These are phyloP conservation scores for Salvelinus namaycush DNA, from an alignment of 2,113 vertebrate genomes.

Conservation along the genomic window DNA sequence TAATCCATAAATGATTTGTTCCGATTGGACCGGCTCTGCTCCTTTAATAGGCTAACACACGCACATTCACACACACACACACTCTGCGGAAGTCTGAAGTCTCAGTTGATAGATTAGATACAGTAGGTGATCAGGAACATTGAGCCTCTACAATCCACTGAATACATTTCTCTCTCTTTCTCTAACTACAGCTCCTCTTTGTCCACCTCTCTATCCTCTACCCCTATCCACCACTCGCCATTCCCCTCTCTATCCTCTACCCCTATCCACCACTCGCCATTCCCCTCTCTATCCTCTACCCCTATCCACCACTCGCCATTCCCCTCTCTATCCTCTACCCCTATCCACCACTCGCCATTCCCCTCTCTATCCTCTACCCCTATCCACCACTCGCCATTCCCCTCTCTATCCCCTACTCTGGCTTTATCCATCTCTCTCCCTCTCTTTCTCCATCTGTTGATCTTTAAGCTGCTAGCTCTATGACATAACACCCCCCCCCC, in stretches of 20 bases:
- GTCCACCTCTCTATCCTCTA: background rate
- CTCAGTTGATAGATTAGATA: slow-evolving; percentile 25
- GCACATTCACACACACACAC: background rate
- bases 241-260: background rate
- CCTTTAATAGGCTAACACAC: background rate
- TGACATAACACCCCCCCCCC: background rate
- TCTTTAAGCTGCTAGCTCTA: background rate
- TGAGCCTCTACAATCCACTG: slow-evolving; percentile 34
- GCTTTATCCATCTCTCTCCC: background rate
- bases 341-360: background rate
- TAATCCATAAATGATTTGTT: too few species aligned
- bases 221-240: background rate
- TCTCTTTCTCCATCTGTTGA: background rate
- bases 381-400: too few species aligned
- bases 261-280: background rate
- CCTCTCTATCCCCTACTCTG: background rate
- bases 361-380: background rate
- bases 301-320: background rate
- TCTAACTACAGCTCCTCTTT: background rate
- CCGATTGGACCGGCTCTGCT: background rate
- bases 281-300: too few species aligned
- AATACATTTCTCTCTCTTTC: background rate
- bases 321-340: background rate
- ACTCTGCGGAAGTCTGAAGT: slow-evolving; percentile 30
- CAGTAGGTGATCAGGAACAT: slow-evolving; percentile 29